Evolutionary conservation across 2,113 vertebrate species (phyloP), one percentile per base, ranked within the genome.

Genomic region (Rhinolophus sinicus): DNA sequence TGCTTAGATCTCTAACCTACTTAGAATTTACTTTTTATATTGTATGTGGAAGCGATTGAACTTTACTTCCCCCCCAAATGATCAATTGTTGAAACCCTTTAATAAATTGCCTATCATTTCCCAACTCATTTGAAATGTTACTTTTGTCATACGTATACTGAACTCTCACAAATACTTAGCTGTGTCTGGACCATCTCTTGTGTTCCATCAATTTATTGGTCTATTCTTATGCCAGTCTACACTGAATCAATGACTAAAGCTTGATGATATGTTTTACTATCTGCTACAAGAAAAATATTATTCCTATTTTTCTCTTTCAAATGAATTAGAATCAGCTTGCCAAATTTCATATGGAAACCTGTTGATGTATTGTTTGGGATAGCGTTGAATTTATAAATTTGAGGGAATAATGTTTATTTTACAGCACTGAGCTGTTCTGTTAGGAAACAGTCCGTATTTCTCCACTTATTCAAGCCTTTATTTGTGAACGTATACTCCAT

Each of bases 131-230:
- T 44, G 77, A 93, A 82, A 94, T 62, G 40, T 58, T 82, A 38
- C 44, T 87, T 82, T 76, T 75, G 19, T 77, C 30, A 64, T 67
- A 44, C 40, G 40, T 44, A 44, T 12, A 58, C 22, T 58, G 65
- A 70, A 60, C 56, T 72, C 72, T 64, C 10, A 87, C 10, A 47
- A 64, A 40, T 33, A 40, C 10, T 5, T 44, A 69, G 38, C 47
- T 50, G 50, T 69, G 83, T 94, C 84, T 96, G 75, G 21, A 89
- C 52, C 62, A 70, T 76, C 52, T 93, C 92, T 88, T 96, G 60
- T 82, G 52, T 89, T 81, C 15, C 2, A 77, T 52, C 38, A 81
- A 72, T 81, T 90, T 90, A 81, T 8, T 54, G 52, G 58, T 38
- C 86, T 78, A 44, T 2, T 78, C 30, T 28, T 60, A 60, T 47